phyloP scores from a whole-genome alignment of 2,797 vertebrate species.

The Xiphorhynchus erythropygius region DNA sequence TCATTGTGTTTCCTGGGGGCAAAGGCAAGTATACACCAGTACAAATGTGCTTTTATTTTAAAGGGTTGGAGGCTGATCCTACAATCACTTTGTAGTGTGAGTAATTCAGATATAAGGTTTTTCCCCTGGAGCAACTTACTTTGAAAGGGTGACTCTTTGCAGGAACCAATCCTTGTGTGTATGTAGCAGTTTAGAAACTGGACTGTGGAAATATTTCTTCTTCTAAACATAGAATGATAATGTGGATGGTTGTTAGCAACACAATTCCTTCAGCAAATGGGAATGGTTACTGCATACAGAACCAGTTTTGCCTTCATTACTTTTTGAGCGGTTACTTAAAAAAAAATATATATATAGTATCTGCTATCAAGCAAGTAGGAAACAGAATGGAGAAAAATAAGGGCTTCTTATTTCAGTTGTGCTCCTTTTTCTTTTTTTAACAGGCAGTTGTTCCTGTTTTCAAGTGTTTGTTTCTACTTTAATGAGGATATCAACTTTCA shows the following conservation, averaged over 20 bases:
- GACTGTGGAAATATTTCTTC: conserved; percentile 37
- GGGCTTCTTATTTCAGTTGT: conserved; percentile 43
- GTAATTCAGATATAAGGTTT: not conserved
- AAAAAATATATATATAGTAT: not conserved
- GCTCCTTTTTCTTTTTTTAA: conserved; percentile 63
- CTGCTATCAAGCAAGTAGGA: conserved; percentile 41
- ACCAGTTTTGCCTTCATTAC: conserved; percentile 68
- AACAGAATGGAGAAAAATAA: conserved; percentile 42
- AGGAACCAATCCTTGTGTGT: not conserved
- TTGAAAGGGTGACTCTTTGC: not conserved
- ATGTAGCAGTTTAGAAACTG: conserved; percentile 22
- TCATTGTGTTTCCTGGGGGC: conserved; percentile 2
- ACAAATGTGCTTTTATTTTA: conserved; percentile 32
- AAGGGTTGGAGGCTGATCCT: not conserved
- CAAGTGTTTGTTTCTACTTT: conserved; percentile 84
- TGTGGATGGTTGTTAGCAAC: conserved; percentile 18
- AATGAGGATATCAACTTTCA: conserved; percentile 84
- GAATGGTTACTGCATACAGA: conserved; percentile 27
- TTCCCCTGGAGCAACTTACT: not conserved
- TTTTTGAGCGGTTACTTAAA: conserved; percentile 63
- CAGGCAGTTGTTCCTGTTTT: conserved; percentile 76
- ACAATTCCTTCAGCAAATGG: conserved; percentile 28
- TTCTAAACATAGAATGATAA: conserved; percentile 6
- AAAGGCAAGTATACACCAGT: not conserved
- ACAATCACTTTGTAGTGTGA: not conserved